Base-by-base conservation (phyloP, 2,797 vertebrate species). In the Etheostoma nigrum region DNA sequence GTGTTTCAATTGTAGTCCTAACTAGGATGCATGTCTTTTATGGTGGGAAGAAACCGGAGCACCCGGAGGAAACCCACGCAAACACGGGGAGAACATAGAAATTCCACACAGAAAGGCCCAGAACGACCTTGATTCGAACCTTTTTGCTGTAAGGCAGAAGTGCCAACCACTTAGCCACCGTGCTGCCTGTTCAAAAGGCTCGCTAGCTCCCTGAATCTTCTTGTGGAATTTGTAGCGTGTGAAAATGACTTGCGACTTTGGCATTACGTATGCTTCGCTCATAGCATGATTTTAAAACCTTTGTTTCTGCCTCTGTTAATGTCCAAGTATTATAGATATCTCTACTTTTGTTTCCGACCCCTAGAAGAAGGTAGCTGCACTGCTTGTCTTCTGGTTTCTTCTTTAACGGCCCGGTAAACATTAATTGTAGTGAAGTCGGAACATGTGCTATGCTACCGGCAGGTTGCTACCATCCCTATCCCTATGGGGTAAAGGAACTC, bases 281-380 rank as follows among this genome's bases (percentile, higher is more conserved):
- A 33, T 57, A 57, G 10, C 14, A 59, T 7, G 19, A 13, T n/a
- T 40, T 40, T 5, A 21, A 12, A 21, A 60, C 36, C n/a, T 42
- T 60, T 14, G 36, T 6, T 6, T 59, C 36, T 16, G 2, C 59
- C 6, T 44, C 40, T 1, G 40, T 25, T 0, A 61, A 21, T 18
- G 40, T 44, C 40, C 40, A 86, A 23, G 51, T 86, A 19, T 85
- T 74, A 7, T 51, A 72, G 15, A 72, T 51, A 19, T 72, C 67
- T 60, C 51, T 2, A 2, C 61, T 70, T 73, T 77, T 80, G 0
- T 79, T 55, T 16, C 55, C 55, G 2, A 72, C 16, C 60, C 54
- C 60, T 2, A 82, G 45, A 0, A 82, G 70, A 14, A 74, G 33
- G 23, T 44, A 44, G 16, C 53, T 30, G 40, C 36, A 54, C 11